Evolutionary conservation across 1,140 invertebrate species (phyloP).

Genomic region (Zaprionus vittiger): DNA sequence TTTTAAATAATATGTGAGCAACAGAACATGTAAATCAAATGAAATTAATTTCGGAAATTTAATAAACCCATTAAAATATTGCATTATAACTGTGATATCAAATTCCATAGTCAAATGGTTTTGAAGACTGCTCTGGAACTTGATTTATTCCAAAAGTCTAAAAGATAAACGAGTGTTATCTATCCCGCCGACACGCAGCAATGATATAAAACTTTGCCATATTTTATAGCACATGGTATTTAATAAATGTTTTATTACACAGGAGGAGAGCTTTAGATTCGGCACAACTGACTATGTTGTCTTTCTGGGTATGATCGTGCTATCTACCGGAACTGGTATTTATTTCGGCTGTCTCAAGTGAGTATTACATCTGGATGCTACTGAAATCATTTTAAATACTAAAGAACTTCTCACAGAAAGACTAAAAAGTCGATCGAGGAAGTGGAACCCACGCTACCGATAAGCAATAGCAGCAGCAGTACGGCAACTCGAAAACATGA

Average conservation of each 20-base stretch:
- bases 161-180: conserved; percentile 24
- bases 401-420: conserved; percentile 50
- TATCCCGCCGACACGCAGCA: not conserved
- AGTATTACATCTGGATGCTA: conserved; percentile 19
- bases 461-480: conserved; percentile 22
- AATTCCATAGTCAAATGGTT: not conserved
- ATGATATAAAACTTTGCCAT: not conserved
- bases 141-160: conserved; percentile 16
- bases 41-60: not conserved
- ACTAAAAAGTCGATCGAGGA: conserved; percentile 54
- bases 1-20: not conserved
- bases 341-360: conserved; percentile 88
- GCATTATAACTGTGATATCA: not conserved
- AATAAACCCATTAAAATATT: too few relatives aligned
- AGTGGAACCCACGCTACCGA: conserved; percentile 50
- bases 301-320: conserved; percentile 87
- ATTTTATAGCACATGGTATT: not conserved
- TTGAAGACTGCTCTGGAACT: not conserved
- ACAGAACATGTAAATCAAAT: not conserved
- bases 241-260: conserved; percentile 39
- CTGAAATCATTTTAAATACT: not conserved
- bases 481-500: conserved; percentile 57
- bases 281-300: conserved; percentile 86
- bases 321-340: conserved; percentile 89
- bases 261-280: conserved; percentile 67